phyloP scores from a whole-genome alignment of 2,797 vertebrate genomes.

The Liparis tanakae region DNA sequence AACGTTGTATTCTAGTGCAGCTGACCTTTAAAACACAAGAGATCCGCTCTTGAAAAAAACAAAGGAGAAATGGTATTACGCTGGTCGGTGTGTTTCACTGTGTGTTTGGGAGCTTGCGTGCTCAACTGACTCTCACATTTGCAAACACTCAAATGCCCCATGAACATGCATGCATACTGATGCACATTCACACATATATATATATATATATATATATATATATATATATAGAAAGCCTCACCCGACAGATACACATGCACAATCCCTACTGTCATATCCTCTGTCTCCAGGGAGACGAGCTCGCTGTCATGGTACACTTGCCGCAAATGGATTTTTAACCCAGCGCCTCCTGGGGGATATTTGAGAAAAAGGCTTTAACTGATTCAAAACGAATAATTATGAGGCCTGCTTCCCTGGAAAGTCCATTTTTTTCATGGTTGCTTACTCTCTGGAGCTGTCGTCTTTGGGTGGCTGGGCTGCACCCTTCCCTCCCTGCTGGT shows the following conservation, averaged over 20 bases:
- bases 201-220: neutral
- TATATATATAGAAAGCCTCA: constrained; percentile 45
- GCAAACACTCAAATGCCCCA: constrained; percentile 58
- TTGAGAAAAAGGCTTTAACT: constrained; percentile 85
- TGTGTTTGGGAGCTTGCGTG: constrained; percentile 58
- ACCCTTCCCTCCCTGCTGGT: constrained; percentile 37
- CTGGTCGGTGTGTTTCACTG: constrained; percentile 46
- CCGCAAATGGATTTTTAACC: constrained; percentile 88
- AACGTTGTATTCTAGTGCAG: constrained; percentile 50
- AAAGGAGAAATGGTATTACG: constrained; percentile 39
- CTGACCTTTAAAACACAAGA: constrained; percentile 71
- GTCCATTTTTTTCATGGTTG: constrained; percentile 83
- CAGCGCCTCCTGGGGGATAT: constrained; percentile 81
- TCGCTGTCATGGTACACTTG: constrained; percentile 86
- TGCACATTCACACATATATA: constrained; percentile 20
- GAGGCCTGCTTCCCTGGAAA: constrained; percentile 76
- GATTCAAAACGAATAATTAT: constrained; percentile 86
- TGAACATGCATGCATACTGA: constrained; percentile 50
- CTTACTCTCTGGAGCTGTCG: constrained; percentile 76
- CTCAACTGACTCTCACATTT: constrained; percentile 68
- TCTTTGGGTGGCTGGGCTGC: constrained; percentile 47
- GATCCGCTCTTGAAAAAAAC: constrained; percentile 53
- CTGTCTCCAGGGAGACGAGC: constrained; percentile 85
- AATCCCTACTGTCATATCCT: constrained; percentile 71
- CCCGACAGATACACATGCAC: constrained; percentile 60